A percentile compares a stretch with the other conserved stretches of the same genome.
These are phyloP conservation scores for Chironomus striatipennis DNA, from an alignment of 1,140 invertebrate genomes.

Conservation along the genomic window DNA sequence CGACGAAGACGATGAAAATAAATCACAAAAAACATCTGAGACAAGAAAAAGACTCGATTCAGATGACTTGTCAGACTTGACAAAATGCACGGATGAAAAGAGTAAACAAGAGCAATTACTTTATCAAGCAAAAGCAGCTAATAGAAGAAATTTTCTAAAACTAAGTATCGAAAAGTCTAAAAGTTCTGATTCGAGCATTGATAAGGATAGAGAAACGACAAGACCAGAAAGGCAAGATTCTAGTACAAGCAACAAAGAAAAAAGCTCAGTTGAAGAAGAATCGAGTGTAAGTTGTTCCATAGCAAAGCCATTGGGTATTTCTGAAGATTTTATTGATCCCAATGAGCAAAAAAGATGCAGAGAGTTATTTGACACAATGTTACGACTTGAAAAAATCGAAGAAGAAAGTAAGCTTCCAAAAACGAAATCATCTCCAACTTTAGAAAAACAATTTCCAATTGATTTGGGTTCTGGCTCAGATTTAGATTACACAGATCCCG, in stretches of 20 bases:
- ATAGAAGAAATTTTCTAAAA: constrained; percentile 46
- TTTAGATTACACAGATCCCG: constrained; percentile 34
- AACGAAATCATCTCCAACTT: constrained; percentile 45
- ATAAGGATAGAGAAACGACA: constrained; percentile 48
- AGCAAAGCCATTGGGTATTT: constrained; percentile 62
- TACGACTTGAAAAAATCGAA: constrained; percentile 30
- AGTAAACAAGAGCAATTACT: constrained; percentile 17
- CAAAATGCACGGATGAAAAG: constrained; percentile 27
- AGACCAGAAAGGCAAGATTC: constrained; percentile 32
- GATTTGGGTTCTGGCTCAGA: constrained; percentile 42
- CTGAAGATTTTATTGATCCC: constrained; percentile 56
- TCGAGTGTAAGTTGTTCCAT: constrained; percentile 72
- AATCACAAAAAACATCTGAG: neutral
- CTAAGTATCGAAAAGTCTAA: constrained; percentile 53
- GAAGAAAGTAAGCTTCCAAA: constrained; percentile 28
- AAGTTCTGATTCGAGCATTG: constrained; percentile 55
- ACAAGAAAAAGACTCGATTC: constrained; percentile 37
- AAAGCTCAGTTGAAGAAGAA: constrained; percentile 59
- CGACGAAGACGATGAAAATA: too few species aligned
- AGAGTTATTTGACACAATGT: constrained; percentile 37
- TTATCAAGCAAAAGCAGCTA: constrained; percentile 30
- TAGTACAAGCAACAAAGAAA: constrained; percentile 47
- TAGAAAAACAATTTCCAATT: constrained; percentile 52
- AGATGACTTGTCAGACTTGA: constrained; percentile 37
- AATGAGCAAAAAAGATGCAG: constrained; percentile 44